Evolutionary conservation across 2,113 vertebrate genomes (phyloP).

Genomic region (Zapornia atra): DNA sequence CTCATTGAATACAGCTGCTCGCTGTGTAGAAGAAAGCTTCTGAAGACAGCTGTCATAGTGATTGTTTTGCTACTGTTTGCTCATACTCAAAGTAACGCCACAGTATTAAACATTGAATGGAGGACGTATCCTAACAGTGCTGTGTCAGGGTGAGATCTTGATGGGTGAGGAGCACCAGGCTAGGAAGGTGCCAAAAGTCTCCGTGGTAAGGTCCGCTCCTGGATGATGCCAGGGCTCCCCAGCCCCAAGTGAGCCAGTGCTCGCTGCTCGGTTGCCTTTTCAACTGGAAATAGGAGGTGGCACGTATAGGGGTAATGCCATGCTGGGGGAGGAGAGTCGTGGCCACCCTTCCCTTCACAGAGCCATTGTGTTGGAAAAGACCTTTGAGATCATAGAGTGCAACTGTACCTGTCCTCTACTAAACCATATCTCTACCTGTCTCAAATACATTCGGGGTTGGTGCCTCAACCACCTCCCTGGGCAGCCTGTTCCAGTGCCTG

Average conservation of each 20-base stretch:
- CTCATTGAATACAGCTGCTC: neutral
- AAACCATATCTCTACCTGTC: no score
- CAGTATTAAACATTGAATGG: neutral
- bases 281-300: neutral
- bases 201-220: neutral
- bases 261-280: neutral
- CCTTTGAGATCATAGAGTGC: no score
- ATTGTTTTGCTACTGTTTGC: neutral
- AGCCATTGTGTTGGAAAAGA: no score
- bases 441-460: no score
- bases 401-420: no score
- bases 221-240: neutral
- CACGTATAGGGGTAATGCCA: neutral
- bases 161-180: neutral
- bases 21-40: neutral
- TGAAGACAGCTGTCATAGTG: neutral
- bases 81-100: neutral
- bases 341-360: neutral
- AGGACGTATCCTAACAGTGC: neutral
- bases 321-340: rapidly evolving
- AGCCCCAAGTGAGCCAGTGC: neutral
- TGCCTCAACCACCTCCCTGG: no score
- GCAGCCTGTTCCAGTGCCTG: no score
- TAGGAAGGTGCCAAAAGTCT: neutral
- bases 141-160: neutral